Evolutionary conservation across 2,888 invertebrate genomes (phyloP).

Genomic region (Urechis unicinctus): DNA sequence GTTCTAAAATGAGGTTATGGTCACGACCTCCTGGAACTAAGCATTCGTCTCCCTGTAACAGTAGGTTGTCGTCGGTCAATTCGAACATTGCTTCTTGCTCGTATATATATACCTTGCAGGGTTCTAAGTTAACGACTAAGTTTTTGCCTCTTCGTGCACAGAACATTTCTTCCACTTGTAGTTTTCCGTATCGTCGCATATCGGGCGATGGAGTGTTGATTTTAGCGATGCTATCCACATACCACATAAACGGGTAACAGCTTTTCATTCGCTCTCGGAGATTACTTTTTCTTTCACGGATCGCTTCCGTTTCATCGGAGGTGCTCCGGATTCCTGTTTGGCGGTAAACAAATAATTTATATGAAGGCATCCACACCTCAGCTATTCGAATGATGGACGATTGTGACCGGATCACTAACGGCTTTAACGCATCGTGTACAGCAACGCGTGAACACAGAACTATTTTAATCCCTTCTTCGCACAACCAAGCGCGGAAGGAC

Average conservation of each 20-base stretch:
- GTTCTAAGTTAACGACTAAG: conserved; percentile 6
- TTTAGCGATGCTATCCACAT: not conserved
- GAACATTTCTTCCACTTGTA: not conserved
- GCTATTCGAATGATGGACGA: conserved; percentile 8
- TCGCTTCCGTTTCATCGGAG: not conserved
- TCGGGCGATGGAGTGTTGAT: not conserved
- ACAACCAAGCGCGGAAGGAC: conserved; percentile 24
- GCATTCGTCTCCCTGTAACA: conserved; percentile 12
- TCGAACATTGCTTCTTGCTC: conserved; percentile 17
- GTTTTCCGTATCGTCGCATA: not conserved
- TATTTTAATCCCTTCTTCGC: conserved; percentile 19
- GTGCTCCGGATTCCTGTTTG: not conserved
- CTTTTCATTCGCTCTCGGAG: not conserved
- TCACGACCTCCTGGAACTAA: conserved; percentile 4
- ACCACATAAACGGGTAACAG: not conserved
- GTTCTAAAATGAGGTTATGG: conserved; percentile 5
- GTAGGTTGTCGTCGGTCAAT: conserved; percentile 8
- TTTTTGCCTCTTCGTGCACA: not conserved
- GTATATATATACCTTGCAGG: conserved; percentile 18
- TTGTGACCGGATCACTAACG: conserved; percentile 7
- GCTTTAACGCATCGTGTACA: conserved; percentile 18
- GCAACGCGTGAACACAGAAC: conserved; percentile 23
- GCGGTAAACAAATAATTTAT: conserved; percentile 3
- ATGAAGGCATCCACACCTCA: conserved; percentile 9
- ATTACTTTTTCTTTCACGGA: not conserved